A percentile compares a stretch with the other conserved stretches of the same genome.
phyloP scores from a whole-genome alignment of 2,113 vertebrate species.

The Cynopterus brachyotis region DNA sequence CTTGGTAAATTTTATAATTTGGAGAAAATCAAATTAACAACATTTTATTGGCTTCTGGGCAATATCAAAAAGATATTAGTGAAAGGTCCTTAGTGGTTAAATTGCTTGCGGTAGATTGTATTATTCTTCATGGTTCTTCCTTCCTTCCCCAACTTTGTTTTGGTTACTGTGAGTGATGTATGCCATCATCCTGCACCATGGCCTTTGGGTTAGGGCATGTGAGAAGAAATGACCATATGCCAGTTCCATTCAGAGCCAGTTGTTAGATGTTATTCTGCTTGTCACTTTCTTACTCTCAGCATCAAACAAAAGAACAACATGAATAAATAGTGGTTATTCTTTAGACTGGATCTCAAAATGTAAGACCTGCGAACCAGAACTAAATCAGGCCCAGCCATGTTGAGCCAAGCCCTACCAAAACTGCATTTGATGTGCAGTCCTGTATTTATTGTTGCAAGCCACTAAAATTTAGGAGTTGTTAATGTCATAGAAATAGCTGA shows the following conservation, averaged over 20 bases:
- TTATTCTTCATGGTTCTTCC: background rate
- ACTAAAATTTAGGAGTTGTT: background rate
- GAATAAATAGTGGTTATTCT: background rate
- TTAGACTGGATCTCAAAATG: background rate
- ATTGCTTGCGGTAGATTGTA: background rate
- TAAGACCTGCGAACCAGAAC: background rate
- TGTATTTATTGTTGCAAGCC: background rate
- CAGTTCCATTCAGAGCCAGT: background rate
- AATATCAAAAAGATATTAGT: constrained; percentile 20
- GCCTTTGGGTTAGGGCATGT: background rate
- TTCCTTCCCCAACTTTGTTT: background rate
- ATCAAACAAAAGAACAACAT: background rate
- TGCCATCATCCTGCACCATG: background rate
- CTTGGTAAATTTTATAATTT: background rate
- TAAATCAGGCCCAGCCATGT: background rate
- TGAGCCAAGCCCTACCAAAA: background rate
- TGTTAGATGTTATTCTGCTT: background rate
- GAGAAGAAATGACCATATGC: background rate
- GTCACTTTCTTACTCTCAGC: background rate
- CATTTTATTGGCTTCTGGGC: background rate
- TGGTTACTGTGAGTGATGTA: background rate
- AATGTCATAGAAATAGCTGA: background rate
- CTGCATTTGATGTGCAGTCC: background rate
- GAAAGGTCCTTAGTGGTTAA: background rate
- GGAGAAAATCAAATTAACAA: background rate